phyloP scores from a whole-genome alignment of 2,797 vertebrate species.

The Acanthopagrus latus region DNA sequence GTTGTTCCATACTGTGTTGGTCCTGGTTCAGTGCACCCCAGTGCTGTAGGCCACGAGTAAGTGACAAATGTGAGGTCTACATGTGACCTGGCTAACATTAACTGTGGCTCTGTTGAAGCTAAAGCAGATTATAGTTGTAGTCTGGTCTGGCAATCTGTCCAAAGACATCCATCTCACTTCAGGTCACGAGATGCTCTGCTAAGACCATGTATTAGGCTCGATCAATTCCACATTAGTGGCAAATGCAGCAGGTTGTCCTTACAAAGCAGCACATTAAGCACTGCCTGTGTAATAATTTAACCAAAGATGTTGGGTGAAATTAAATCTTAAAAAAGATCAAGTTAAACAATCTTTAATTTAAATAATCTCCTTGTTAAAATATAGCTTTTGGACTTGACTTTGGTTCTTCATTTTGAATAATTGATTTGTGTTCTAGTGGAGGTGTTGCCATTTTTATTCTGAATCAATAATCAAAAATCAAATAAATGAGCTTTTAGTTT shows the following conservation, averaged over 20 bases:
- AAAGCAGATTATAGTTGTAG: constrained; percentile 81
- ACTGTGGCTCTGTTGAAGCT: constrained; percentile 55
- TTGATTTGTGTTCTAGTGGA: not conserved
- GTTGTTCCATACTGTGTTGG: constrained; percentile 3
- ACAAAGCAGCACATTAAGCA: not conserved
- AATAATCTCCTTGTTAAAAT: not conserved
- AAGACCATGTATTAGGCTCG: constrained; percentile 57
- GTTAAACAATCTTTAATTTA: not conserved
- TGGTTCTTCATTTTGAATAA: too few species aligned
- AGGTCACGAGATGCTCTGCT: constrained; percentile 58
- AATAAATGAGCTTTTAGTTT: too few species aligned
- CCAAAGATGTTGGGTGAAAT: not conserved
- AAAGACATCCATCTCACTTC: constrained; percentile 62
- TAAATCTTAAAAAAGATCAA: not conserved
- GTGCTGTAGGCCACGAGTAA: not conserved
- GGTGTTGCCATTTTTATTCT: too few species aligned
- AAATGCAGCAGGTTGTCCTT: not conserved
- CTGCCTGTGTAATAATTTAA: constrained; percentile 5
- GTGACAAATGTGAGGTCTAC: constrained; percentile 42
- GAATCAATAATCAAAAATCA: too few species aligned
- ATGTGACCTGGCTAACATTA: constrained; percentile 67
- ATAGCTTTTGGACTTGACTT: not conserved
- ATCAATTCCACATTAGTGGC: constrained; percentile 48
- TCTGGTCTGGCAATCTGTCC: constrained; percentile 74
- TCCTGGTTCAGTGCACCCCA: constrained; percentile 12